Evolutionary conservation across 2,888 invertebrate genomes (phyloP).

Genomic region (Pardosa pseudoannulata): DNA sequence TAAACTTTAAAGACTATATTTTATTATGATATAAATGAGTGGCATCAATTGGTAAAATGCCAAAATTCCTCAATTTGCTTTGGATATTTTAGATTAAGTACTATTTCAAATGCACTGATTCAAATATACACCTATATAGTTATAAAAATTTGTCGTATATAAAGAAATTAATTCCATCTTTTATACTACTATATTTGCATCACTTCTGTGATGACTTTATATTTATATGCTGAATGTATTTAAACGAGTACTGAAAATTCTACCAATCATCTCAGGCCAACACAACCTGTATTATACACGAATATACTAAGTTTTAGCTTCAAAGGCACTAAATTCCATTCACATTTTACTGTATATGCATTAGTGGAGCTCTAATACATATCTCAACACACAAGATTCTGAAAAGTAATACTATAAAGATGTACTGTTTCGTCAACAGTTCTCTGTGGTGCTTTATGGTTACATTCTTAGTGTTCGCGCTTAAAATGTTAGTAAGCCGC

Average conservation of each 20-base stretch:
- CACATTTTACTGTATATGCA: not conserved
- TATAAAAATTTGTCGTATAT: not conserved
- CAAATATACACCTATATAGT: too few relatives aligned
- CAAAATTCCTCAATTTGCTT: too few relatives aligned
- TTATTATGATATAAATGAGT: too few relatives aligned
- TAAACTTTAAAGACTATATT: too few relatives aligned
- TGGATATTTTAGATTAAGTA: too few relatives aligned
- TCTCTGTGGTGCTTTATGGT: conserved; percentile 28
- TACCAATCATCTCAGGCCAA: too few relatives aligned
- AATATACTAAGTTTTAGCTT: not conserved
- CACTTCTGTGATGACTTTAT: not conserved
- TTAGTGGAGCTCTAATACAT: not conserved
- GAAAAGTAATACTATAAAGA: not conserved
- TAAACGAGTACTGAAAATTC: not conserved
- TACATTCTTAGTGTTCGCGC: conserved; percentile 21
- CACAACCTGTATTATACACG: conserved; percentile 3
- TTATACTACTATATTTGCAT: not conserved
- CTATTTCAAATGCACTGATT: too few relatives aligned
- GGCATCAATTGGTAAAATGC: too few relatives aligned
- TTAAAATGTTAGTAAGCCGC: conserved; percentile 5
- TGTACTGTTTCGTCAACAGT: not conserved
- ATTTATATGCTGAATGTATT: not conserved
- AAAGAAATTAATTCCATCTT: not conserved
- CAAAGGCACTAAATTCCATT: not conserved
- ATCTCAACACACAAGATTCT: not conserved